Evolutionary conservation across 2,113 vertebrate genomes (phyloP), one percentile per base, ranked within the genome.

Genomic region (Rhineura floridana): DNA sequence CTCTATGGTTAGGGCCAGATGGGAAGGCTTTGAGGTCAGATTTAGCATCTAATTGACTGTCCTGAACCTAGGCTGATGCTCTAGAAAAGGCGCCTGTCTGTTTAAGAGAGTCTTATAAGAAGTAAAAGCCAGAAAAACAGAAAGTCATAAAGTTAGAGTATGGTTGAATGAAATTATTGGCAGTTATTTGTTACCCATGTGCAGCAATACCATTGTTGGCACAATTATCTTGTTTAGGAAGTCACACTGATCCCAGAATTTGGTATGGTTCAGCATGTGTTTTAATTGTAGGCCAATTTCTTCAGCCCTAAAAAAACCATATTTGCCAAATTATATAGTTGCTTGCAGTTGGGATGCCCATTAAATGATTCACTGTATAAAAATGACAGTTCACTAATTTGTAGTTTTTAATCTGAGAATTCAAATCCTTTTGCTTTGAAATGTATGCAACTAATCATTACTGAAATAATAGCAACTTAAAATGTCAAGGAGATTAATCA

Each of bases 401-500:
- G 59, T 75, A 88, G n/a, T 48, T 87, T 81, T 80, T 67, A 81
- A 78, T 76, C 30, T 63, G 46, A 62, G 12, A 82, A 75, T 50
- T 63, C 79, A 76, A 30, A 75, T 46, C 21, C 21, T n/a, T 82
- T 87, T 87, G 39, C 39, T 75, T 48, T 87, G 69, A 75, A 87
- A 82, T 81, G 69, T 55, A 55, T 76, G 65, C 50, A 81, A 83
- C 87, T 75, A 55, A 81, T 87, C 79, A 63, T 73, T 33, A 48
- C 70, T 75, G 59, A 76, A 88, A 63, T 83, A 63, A 75, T 73
- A 76, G 70, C 70, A 83, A 65, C 59, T 83, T 65, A 83, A 83
- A 83, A 88, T 77, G 80, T 65, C 80, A 88, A 76, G 70, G n/a
- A 83, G 42, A 83, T 76, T 88, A 76, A 83, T 76, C 80, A 83